Evolutionary conservation across 2,888 invertebrate species (phyloP), one percentile per base, ranked within the genome.

Genomic region (Scaptomyza polygonia): DNA sequence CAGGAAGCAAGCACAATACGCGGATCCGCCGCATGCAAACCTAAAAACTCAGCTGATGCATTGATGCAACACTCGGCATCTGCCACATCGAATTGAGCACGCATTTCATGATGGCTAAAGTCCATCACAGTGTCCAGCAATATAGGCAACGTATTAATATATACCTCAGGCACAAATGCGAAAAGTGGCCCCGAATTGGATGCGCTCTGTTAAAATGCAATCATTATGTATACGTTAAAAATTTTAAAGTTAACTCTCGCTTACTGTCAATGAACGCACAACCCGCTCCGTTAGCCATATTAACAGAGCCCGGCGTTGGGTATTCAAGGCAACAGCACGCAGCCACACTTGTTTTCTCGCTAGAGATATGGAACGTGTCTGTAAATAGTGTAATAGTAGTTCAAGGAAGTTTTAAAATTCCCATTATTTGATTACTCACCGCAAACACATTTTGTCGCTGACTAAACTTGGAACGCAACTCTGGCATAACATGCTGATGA

Each of bases 1-100:
- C 96, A 94, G 73, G 96, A 95, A 32, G 95, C 94, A 72, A 95
- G 92, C 1, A 96, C 94, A 65, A 97, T 95, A 9, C 96, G 93
- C 12, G 94, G 89, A 90, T 97, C 96, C 0, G 95, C 94, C 67
- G 96, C 96, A 90, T 96, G 96, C 0, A 94, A 91, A 73, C 95
- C 95, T 1, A 97, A 92, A 89, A 96, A 96, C 51, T 94, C 93
- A 0, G 95, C 96, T 55, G 95, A 93, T 4, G 94, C 93, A 14
- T 93, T 93, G 8, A 95, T 91, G 27, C 94, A 92, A 42, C 93
- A 93, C 49, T 94, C 93, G 88, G 94, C 93, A 90, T 95, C 94
- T 90, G 90, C 49, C 6, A 87, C 72, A 52, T 92, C 89, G 47
- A 91, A 91, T 63, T 92, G 92, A 5, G 88, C 54, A 12, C 74